Evolutionary conservation across 2,797 vertebrate genomes (phyloP).

Genomic region (Characodon lateralis): DNA sequence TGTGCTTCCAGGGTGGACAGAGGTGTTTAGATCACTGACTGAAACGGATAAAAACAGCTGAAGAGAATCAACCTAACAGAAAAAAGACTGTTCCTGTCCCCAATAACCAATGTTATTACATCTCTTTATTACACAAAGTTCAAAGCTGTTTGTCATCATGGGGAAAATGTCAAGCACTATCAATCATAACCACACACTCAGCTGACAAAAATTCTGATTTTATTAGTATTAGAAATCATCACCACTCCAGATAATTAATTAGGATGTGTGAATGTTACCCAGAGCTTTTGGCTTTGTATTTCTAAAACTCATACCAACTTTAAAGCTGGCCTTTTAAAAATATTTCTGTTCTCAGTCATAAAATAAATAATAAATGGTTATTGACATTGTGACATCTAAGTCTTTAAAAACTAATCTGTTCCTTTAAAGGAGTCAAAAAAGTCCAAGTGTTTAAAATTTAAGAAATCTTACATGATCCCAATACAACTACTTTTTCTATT

Average conservation of each 20-base stretch:
- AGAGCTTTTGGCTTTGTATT: neutral
- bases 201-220: neutral
- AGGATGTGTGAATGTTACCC: neutral
- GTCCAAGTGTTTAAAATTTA: neutral
- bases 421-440: neutral
- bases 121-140: neutral
- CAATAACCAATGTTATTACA: no score
- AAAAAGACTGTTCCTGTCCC: neutral
- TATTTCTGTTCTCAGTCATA: neutral
- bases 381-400: neutral
- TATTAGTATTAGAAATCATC: neutral
- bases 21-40: neutral
- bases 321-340: neutral
- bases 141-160: no score
- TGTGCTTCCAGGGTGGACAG: conserved; percentile 4
- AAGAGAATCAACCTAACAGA: neutral
- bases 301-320: neutral
- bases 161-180: neutral
- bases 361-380: neutral
- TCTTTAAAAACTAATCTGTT: neutral
- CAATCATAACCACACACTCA: neutral
- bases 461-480: neutral
- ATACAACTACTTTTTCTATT: neutral
- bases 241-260: neutral
- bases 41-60: neutral